Conservation (phyloP, 2,113 vertebrate genomes). For the Bos indicus region DNA sequence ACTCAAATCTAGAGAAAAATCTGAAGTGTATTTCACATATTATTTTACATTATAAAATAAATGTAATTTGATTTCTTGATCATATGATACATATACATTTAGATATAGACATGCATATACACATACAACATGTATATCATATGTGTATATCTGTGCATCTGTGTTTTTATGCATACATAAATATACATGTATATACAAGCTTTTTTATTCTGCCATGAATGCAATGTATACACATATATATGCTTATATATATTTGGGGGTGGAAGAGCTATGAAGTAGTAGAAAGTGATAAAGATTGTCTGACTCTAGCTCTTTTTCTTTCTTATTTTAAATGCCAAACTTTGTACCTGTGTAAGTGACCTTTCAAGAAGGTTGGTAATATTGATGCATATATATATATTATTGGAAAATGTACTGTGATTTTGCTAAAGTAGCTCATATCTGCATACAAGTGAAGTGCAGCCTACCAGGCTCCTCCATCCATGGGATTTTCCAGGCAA, state of each 20-base stretch:
- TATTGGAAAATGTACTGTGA: background rate
- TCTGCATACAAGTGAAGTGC: background rate
- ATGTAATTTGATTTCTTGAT: background rate
- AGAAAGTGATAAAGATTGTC: background rate
- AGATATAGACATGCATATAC: background rate
- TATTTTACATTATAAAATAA: background rate
- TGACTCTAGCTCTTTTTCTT: background rate
- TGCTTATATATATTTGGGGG: background rate
- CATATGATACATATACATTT: background rate
- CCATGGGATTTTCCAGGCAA: too few species aligned
- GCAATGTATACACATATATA: background rate
- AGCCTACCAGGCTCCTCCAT: too few species aligned
- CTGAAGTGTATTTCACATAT: background rate
- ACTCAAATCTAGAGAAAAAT: background rate
- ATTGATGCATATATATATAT: background rate
- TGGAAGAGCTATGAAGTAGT: background rate
- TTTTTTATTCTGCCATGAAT: background rate
- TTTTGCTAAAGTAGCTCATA: background rate
- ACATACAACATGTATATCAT: background rate
- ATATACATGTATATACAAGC: background rate
- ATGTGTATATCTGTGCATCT: background rate
- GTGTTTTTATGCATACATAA: background rate
- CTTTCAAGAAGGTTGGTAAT: background rate
- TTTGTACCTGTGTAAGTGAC: background rate
- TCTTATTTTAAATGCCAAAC: background rate